These are phyloP conservation scores for Amblyopsis rosae DNA, from an alignment of 2,113 vertebrate species.

Conservation along the genomic window DNA sequence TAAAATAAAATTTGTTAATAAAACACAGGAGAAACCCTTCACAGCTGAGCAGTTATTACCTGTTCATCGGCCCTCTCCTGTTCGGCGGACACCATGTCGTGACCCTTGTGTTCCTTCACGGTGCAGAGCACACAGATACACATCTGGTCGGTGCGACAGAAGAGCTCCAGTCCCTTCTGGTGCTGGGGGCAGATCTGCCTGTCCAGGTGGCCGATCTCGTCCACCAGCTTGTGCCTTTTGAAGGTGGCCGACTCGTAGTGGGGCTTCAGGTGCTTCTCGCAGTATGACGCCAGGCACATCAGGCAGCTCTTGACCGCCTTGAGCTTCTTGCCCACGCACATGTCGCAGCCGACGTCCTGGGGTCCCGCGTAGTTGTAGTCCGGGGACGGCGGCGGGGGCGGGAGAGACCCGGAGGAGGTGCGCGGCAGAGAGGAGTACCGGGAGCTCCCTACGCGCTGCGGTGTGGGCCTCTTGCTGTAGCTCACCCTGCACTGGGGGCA, in stretches of 20 bases:
- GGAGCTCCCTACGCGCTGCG: constrained; percentile 62
- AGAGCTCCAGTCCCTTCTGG: constrained; percentile 80
- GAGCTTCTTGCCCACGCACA: constrained; percentile 82
- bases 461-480: constrained; percentile 78
- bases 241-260: constrained; percentile 86
- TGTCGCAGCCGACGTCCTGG: constrained; percentile 78
- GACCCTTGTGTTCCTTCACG: constrained; percentile 82
- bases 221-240: constrained; percentile 89
- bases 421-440: constrained; percentile 50
- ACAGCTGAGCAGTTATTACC: constrained; percentile 23
- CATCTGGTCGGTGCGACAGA: constrained; percentile 73
- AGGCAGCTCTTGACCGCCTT: constrained; percentile 86
- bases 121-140: constrained; percentile 80
- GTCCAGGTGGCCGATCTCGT: constrained; percentile 67
- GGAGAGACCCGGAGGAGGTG: constrained; percentile 52
- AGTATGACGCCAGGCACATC: constrained; percentile 92
- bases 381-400: constrained; percentile 74
- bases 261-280: constrained; percentile 85
- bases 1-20: neutral
- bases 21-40: neutral
- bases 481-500: constrained; percentile 76
- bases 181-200: constrained; percentile 81
- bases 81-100: constrained; percentile 81
- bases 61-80: constrained; percentile 78
- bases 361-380: constrained; percentile 80